phyloP scores from a whole-genome alignment of 2,113 vertebrate genomes.

The Rhegmatorhina hoffmannsi region DNA sequence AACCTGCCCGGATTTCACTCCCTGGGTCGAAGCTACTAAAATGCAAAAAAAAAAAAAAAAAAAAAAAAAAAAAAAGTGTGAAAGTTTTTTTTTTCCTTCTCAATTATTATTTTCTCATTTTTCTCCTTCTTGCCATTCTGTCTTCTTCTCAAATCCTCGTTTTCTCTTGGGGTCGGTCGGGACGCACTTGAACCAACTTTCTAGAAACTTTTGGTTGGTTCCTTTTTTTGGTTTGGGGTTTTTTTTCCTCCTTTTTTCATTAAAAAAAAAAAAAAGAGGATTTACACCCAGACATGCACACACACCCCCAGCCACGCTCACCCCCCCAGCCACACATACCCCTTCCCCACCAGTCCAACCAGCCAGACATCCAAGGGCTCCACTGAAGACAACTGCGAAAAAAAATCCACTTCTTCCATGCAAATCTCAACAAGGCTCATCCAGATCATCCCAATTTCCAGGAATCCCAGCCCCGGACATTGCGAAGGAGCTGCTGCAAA shows the following conservation, averaged over 20 bases:
- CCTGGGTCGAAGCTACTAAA: constrained; percentile 85
- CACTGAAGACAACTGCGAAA: constrained; percentile 20
- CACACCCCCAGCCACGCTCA: neutral
- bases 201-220: neutral
- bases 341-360: constrained; percentile 28
- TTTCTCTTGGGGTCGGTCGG: neutral
- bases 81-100: neutral
- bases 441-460: neutral
- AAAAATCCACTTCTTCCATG: constrained; percentile 33
- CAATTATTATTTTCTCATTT: neutral
- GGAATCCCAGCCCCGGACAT: neutral
- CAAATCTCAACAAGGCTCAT: neutral
- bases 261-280: neutral
- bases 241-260: neutral
- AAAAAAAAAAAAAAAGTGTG: constrained; percentile 78
- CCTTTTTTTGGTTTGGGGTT: neutral
- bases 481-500: neutral
- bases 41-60: constrained; percentile 78
- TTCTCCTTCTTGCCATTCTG: neutral
- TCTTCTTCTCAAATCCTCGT: neutral
- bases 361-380: neutral
- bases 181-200: neutral
- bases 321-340: neutral
- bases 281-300: neutral
- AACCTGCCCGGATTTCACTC: constrained; percentile 90